phyloP scores from a whole-genome alignment of 2,888 invertebrate genomes.

The Ectropis crepuscularia region DNA sequence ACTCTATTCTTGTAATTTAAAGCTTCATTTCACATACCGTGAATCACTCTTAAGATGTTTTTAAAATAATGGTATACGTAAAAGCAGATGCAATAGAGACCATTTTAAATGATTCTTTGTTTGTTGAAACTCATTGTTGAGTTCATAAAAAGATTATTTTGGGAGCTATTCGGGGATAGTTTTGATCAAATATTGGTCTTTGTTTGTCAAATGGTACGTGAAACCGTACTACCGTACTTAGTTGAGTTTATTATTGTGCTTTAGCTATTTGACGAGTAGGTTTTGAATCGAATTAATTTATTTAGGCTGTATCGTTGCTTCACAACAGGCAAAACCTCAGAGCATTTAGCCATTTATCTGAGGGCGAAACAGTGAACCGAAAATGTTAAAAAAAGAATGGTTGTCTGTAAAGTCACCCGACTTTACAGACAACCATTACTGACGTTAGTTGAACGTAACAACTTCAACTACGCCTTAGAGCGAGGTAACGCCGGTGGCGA shows the following conservation, averaged over 20 bases:
- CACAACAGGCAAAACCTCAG: too few species aligned
- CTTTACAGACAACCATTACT: too few species aligned
- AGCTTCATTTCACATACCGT: slow-evolving; percentile 37
- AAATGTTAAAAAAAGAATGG: too few species aligned
- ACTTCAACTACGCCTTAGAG: too few species aligned
- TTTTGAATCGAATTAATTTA: too few species aligned
- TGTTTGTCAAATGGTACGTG: slow-evolving; percentile 62
- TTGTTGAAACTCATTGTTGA: slow-evolving; percentile 66
- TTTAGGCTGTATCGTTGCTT: too few species aligned
- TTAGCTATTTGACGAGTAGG: not conserved
- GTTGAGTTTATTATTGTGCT: not conserved
- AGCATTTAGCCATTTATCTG: too few species aligned
- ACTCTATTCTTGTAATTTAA: slow-evolving; percentile 1
- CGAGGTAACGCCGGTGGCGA: too few species aligned
- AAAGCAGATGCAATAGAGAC: slow-evolving; percentile 54
- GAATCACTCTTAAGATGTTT: slow-evolving; percentile 36
- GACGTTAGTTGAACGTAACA: too few species aligned
- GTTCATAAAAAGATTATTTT: slow-evolving; percentile 73
- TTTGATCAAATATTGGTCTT: slow-evolving; percentile 70
- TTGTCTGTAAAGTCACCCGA: too few species aligned
- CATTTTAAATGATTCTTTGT: slow-evolving; percentile 70
- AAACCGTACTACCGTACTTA: slow-evolving; percentile 29
- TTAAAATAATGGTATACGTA: slow-evolving; percentile 37
- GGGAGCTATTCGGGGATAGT: slow-evolving; percentile 52
- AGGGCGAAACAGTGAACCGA: too few species aligned